Evolutionary conservation across 2,888 invertebrate species (phyloP).

Genomic region (Terebella lapidaria): DNA sequence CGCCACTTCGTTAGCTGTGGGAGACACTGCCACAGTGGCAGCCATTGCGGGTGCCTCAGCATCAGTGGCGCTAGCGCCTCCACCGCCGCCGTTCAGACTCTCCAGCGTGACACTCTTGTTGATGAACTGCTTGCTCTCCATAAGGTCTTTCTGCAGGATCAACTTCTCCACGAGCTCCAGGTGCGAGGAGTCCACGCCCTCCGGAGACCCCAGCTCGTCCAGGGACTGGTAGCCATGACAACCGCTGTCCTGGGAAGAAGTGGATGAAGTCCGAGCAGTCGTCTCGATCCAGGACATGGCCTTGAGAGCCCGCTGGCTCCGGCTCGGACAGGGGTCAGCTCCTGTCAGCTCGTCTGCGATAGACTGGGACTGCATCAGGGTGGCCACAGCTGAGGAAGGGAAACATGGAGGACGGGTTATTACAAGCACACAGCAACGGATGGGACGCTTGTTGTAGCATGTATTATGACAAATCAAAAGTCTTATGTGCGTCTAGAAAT

Average conservation of each 20-base stretch:
- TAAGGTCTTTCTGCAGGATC: background rate
- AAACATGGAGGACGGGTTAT: background rate
- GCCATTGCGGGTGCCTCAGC: background rate
- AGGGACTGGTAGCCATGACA: constrained; percentile 1
- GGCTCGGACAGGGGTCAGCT: background rate
- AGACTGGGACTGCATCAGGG: background rate
- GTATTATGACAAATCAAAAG: too few species aligned
- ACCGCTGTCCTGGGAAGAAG: background rate
- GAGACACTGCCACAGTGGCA: too few species aligned
- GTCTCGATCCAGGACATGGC: background rate
- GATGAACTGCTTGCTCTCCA: too few species aligned
- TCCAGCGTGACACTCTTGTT: too few species aligned
- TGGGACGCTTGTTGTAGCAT: too few species aligned
- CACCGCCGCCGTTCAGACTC: background rate
- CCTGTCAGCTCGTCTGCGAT: background rate
- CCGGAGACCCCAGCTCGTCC: constrained; percentile 17
- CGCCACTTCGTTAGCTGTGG: background rate
- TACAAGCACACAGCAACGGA: too few species aligned
- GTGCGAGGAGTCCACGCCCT: background rate
- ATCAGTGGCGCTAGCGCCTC: background rate
- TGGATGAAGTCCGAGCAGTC: background rate
- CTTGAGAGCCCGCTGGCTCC: background rate
- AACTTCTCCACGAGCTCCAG: background rate
- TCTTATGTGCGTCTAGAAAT: too few species aligned
- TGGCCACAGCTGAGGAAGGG: background rate